Base-by-base conservation (phyloP, 37 sponge, comb jelly and placozoan species). In the Eunapius fragilis region DNA sequence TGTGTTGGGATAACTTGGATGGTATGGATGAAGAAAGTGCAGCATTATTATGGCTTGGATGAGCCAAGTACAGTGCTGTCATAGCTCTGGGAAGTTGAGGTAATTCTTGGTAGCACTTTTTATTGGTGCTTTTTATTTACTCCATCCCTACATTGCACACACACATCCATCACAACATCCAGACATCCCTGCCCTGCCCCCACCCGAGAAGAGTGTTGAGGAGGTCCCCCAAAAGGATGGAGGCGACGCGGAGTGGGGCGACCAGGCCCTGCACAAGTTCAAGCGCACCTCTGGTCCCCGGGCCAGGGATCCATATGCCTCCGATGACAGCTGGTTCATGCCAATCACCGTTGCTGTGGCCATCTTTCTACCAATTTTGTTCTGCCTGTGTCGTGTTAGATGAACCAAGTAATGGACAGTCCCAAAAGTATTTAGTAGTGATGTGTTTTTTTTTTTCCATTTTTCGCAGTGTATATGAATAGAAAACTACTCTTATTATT, bases 281-380 rank as follows among this genome's bases (percentile, higher is more conserved):
- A 90, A 93, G 86, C 83, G 86, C 38, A 89, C 92, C 14, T 98
- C 99, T 9, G 95, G 99, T 0, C 97, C 94, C 4, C 79, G 75
- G 72, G 75, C 37, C 17, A 67, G 50, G 0, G 91, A 95, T 68
- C 99, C 99, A 0, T 98, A 98, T 76, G 89, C 86, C 41, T 91
- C 96, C 30, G 94, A 96, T 37, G 95, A 94, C 24, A 91, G 91
- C 81, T 94, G 96, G 90, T 91, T 96, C 34, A 87, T 87, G 92
- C 99, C 99, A 26, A 88, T 98, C 80, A 87, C 95, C 3, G 89
- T 96, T 68, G 93, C 91, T 31, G 78, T 96, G n/a, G 99, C 95
- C 41, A 72, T 98, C 69, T 94, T 98, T 58, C 82, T 98, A 14
- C 99, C 99, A 27, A 84, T 94, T 68, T 71, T 98, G 19, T 90